These are phyloP conservation scores for Barypeithes pellucidus DNA, from an alignment of 2,888 invertebrate species.

Conservation along the genomic window DNA sequence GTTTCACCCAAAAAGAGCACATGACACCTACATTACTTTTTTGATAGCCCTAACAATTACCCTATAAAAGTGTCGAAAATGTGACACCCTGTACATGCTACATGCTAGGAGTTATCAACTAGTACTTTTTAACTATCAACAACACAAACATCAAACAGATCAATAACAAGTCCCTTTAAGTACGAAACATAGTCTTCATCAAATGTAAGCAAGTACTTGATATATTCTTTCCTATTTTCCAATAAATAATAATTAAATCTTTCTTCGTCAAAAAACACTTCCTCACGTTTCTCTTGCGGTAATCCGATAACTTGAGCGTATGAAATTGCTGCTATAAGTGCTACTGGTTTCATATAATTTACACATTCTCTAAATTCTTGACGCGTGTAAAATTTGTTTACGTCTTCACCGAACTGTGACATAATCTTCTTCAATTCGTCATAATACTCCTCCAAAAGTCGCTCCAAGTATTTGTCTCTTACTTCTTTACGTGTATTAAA, in stretches of 20 bases:
- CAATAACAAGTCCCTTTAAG: slow-evolving; percentile 5
- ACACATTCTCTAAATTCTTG: slow-evolving; percentile 56
- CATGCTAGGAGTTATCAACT: too few relatives aligned
- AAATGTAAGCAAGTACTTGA: not conserved
- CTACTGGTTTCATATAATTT: slow-evolving; percentile 48
- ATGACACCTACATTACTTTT: too few relatives aligned
- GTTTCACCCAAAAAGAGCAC: too few relatives aligned
- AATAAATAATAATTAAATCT: slow-evolving; percentile 8
- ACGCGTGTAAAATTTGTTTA: slow-evolving; percentile 55
- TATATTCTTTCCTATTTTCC: slow-evolving; percentile 14
- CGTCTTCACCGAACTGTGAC: slow-evolving; percentile 47
- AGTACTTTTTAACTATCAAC: too few relatives aligned
- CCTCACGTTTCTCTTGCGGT: slow-evolving; percentile 24
- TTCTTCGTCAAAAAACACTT: slow-evolving; percentile 22
- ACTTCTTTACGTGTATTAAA: slow-evolving; percentile 60
- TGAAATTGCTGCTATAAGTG: not conserved
- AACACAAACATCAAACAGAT: slow-evolving; percentile 38
- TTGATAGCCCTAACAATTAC: too few relatives aligned
- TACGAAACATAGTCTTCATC: not conserved
- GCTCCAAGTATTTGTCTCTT: slow-evolving; percentile 53
- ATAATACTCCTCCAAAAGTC: slow-evolving; percentile 56
- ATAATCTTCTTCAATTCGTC: slow-evolving; percentile 54
- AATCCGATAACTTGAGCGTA: slow-evolving; percentile 2
- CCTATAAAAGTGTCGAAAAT: too few relatives aligned
- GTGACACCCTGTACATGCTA: too few relatives aligned